A percentile compares a stretch with the other conserved stretches of the same genome.
phyloP scores from a whole-genome alignment of 2,888 invertebrate species.

The Capitulum mitella region DNA sequence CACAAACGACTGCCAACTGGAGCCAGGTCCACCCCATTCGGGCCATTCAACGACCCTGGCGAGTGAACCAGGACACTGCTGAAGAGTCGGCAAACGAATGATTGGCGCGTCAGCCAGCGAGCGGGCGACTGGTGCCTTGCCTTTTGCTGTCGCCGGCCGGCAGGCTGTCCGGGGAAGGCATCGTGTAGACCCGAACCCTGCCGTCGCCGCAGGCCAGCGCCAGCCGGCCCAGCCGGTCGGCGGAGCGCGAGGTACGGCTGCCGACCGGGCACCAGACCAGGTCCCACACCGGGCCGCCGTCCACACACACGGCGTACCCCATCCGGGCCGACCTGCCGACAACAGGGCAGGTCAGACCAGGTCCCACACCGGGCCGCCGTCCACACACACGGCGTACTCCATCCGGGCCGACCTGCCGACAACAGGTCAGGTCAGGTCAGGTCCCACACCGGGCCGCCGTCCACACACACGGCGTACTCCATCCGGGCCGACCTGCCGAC shows the following conservation, averaged over 20 bases:
- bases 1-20: too few species aligned
- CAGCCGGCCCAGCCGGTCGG: not conserved
- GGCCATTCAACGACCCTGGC: too few species aligned
- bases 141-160: not conserved
- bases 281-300: constrained; percentile 7
- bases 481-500: not conserved
- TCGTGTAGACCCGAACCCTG: not conserved
- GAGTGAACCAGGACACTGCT: too few species aligned
- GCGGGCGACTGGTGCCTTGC: too few species aligned
- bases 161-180: not conserved
- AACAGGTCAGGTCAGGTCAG: not conserved
- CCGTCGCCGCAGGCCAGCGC: constrained; percentile 16
- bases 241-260: too few species aligned
- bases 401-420: not conserved
- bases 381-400: constrained; percentile 8
- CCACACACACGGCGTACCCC: constrained; percentile 5
- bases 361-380: constrained; percentile 7
- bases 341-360: not conserved
- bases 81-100: too few species aligned
- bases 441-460: constrained; percentile 7
- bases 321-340: not conserved
- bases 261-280: not conserved
- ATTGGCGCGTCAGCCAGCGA: too few species aligned
- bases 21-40: too few species aligned
- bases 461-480: constrained; percentile 8